Conservation (phyloP, 2,888 invertebrate genomes). For the Tetrapedia diversipes region DNA sequence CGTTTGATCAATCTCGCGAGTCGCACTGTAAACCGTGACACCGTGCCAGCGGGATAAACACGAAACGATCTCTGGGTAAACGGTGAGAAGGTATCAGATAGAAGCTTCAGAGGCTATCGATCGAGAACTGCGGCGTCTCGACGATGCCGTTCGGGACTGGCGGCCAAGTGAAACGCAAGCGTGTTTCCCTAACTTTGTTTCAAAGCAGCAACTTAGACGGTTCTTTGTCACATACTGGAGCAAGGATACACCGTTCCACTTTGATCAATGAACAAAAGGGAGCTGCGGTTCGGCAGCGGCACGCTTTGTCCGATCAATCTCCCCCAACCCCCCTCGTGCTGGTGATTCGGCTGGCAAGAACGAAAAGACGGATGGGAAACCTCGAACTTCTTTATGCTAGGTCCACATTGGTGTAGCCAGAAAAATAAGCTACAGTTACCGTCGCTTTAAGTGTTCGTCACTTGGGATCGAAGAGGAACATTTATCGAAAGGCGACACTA, state of each 20-base stretch:
- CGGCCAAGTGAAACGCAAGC: not conserved
- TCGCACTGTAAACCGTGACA: too few species aligned
- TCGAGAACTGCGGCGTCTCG: not conserved
- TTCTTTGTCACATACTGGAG: constrained; percentile 42
- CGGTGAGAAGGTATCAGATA: too few species aligned
- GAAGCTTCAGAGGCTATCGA: constrained; percentile 23
- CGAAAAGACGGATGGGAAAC: not conserved
- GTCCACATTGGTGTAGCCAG: too few species aligned
- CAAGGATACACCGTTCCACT: constrained; percentile 39
- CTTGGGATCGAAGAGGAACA: too few species aligned
- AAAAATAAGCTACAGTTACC: too few species aligned
- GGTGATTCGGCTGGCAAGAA: not conserved
- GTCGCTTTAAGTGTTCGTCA: too few species aligned
- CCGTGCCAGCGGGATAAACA: too few species aligned
- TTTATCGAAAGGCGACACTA: too few species aligned
- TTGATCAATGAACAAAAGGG: constrained; percentile 46
- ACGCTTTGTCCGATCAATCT: constrained; percentile 20
- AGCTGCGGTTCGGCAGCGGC: constrained; percentile 17
- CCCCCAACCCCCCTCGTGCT: not conserved
- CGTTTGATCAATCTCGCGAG: too few species aligned
- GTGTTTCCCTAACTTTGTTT: constrained; percentile 29
- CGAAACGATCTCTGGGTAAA: too few species aligned
- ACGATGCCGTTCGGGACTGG: constrained; percentile 6
- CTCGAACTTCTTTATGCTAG: too few species aligned
- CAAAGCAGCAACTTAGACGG: constrained; percentile 42